Percentiles rank a stretch among this genome's conserved stretches.
Conservation (phyloP, 1,140 invertebrate genomes). For the fruit fly (Drosophila melanogaster) region Release_6_plus_ISO1_MT NC_004354.4:19298001-19298500, state of each 20-base stretch:
- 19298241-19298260: neutral
- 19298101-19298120: slow-evolving; percentile 75
- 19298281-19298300: no score
- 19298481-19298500: slow-evolving; percentile 10
- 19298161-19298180: slow-evolving; percentile 20
- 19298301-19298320: no score
- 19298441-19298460: neutral
- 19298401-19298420: no score
- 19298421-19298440: no score
- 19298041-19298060: slow-evolving; percentile 21
- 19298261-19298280: no score
- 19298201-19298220: slow-evolving; percentile 16
- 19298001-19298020: slow-evolving; percentile 18
- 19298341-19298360: no score
- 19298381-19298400: no score
- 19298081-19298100: slow-evolving; percentile 46
- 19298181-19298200: slow-evolving; percentile 16
- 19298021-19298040: slow-evolving; percentile 15
- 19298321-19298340: no score
- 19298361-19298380: no score
- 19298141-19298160: slow-evolving; percentile 30
- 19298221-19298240: neutral
- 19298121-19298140: slow-evolving; percentile 76
- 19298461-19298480: slow-evolving; percentile 3
- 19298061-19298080: slow-evolving; percentile 30